These are phyloP conservation scores for Agrotis puta DNA, from an alignment of 2,888 invertebrate genomes.

Conservation along the genomic window DNA sequence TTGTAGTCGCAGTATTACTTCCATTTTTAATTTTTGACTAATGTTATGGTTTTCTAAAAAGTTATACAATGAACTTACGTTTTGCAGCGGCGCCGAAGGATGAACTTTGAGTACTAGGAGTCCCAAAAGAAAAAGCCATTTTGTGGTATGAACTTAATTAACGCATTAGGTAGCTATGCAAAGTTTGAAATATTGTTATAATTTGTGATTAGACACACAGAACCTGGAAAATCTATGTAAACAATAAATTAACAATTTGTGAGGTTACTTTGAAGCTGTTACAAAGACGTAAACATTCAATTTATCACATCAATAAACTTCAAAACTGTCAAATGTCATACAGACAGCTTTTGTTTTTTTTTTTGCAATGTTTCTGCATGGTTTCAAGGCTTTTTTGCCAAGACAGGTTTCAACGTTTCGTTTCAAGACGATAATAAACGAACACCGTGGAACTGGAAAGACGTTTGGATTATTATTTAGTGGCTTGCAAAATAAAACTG, in stretches of 20 bases:
- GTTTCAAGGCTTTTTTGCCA: no score
- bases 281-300: conserved; percentile 21
- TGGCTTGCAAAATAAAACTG: no score
- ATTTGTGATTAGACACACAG: not conserved
- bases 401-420: no score
- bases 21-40: not conserved
- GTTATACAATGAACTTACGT: conserved; percentile 83
- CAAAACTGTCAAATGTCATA: conserved; percentile 2
- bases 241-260: conserved; percentile 22
- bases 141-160: conserved; percentile 26
- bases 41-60: not conserved
- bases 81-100: conserved; percentile 90
- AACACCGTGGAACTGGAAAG: no score
- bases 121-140: conserved; percentile 87
- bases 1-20: not conserved
- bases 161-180: conserved; percentile 10
- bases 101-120: conserved; percentile 79
- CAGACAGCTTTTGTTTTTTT: conserved; percentile 14
- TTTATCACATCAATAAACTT: conserved; percentile 3
- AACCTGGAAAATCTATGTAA: conserved; percentile 16
- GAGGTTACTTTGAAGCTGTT: conserved; percentile 19
- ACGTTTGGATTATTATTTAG: no score
- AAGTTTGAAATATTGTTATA: not conserved
- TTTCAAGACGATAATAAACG: no score
- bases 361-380: no score